Conservation (phyloP, 1,140 invertebrate species). For the Scaptodrosophila lebanonensis region DNA sequence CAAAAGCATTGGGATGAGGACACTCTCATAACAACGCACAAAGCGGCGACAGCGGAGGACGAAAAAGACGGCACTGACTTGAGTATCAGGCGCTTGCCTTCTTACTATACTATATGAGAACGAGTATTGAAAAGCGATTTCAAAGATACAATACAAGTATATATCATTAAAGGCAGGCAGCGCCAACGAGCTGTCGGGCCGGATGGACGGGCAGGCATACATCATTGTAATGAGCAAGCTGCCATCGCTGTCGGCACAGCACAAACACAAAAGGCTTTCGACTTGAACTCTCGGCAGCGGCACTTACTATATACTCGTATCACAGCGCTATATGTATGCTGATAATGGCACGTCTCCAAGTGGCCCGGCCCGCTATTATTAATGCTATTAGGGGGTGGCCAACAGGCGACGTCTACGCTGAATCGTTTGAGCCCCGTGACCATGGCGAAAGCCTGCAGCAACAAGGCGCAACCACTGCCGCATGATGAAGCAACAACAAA, state of each 20-base stretch:
- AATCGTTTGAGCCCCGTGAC: too few relatives aligned
- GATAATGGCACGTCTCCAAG: too few relatives aligned
- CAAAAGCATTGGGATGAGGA: too few relatives aligned
- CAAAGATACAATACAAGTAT: slow-evolving; percentile 43
- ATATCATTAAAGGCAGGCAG: slow-evolving; percentile 30
- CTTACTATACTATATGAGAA: too few relatives aligned
- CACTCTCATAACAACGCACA: too few relatives aligned
- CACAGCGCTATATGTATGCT: neutral
- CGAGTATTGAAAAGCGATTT: slow-evolving; percentile 38
- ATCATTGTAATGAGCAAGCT: slow-evolving; percentile 18
- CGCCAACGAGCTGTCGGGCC: neutral
- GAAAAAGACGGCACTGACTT: slow-evolving; percentile 12
- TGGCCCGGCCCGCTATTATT: too few relatives aligned
- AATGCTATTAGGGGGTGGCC: neutral
- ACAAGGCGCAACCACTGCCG: neutral
- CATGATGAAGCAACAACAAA: slow-evolving; percentile 1
- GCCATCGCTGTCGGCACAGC: too few relatives aligned
- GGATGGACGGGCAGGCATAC: slow-evolving; percentile 1
- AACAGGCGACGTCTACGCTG: too few relatives aligned
- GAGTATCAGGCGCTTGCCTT: slow-evolving; percentile 6
- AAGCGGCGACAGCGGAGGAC: slow-evolving; percentile 35
- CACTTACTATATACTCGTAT: slow-evolving; percentile 4
- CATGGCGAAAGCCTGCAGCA: slow-evolving; percentile 34
- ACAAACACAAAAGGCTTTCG: slow-evolving; percentile 1
- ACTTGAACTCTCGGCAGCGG: slow-evolving; percentile 6